Conservation (phyloP, 2,113 vertebrate genomes). For the Aegotheles bennettii region DNA sequence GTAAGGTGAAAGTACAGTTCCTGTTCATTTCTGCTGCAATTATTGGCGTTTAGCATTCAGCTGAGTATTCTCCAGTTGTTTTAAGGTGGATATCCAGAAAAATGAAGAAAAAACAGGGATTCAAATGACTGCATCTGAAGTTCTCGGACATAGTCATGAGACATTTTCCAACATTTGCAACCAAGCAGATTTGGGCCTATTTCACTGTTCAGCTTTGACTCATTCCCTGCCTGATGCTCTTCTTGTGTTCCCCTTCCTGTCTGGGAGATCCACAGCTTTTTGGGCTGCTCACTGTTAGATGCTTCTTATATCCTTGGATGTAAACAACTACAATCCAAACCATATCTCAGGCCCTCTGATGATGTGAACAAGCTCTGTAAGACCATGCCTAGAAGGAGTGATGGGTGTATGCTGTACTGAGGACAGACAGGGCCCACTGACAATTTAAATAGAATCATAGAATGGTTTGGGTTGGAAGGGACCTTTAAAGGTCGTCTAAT, state of each 20-base stretch:
- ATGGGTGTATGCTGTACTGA: rapidly evolving
- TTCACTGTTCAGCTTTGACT: neutral
- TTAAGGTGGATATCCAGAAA: neutral
- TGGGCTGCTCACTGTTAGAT: neutral
- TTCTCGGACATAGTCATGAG: neutral
- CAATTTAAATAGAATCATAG: neutral
- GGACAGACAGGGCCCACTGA: neutral
- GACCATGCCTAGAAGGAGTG: rapidly evolving
- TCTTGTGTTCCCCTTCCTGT: neutral
- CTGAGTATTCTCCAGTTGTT: neutral
- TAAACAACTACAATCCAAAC: neutral
- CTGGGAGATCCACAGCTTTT: neutral
- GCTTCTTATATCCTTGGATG: neutral
- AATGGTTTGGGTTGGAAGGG: too few species aligned
- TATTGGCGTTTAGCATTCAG: neutral
- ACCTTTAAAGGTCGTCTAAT: too few species aligned
- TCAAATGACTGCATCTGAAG: neutral
- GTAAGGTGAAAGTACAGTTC: neutral
- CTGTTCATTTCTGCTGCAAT: neutral
- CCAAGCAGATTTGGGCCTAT: neutral
- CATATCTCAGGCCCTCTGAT: rapidly evolving
- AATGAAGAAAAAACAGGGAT: neutral
- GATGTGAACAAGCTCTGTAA: neutral
- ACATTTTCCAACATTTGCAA: neutral
- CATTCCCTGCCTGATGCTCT: neutral